phyloP scores from a whole-genome alignment of 1,140 invertebrate species.

The Papilio dardanus region DNA sequence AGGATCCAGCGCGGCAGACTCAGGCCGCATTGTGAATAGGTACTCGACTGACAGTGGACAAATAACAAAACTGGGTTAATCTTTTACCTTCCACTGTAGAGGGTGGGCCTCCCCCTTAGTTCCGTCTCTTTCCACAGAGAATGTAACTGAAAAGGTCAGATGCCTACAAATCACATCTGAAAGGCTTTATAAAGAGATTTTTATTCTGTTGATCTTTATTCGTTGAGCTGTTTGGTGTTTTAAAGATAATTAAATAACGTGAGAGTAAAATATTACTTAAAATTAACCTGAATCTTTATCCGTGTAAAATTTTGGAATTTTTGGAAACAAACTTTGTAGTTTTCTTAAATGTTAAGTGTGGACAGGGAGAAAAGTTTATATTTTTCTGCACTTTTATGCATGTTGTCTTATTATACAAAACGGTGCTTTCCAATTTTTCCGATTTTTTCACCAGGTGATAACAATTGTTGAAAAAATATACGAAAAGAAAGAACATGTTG shows the following conservation, averaged over 20 bases:
- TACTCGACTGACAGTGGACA: conserved; percentile 81
- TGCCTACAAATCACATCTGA: conserved; percentile 44
- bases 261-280: too few species aligned
- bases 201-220: conserved; percentile 40
- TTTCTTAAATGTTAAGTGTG: too few species aligned
- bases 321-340: too few species aligned
- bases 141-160: conserved; percentile 68
- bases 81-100: conserved; percentile 75
- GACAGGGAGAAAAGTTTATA: too few species aligned
- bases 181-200: conserved; percentile 52
- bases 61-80: conserved; percentile 82
- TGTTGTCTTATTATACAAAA: too few species aligned
- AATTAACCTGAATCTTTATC: too few species aligned
- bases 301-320: too few species aligned
- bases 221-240: conserved; percentile 58
- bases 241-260: conserved; percentile 47
- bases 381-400: too few species aligned
- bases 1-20: conserved; percentile 74
- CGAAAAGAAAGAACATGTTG: not conserved
- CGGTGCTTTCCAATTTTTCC: too few species aligned
- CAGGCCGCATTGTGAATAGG: conserved; percentile 78
- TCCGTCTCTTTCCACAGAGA: conserved; percentile 59
- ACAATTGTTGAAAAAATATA: not conserved
- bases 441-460: too few species aligned
- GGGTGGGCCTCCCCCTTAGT: conserved; percentile 66